A percentile compares a stretch with the other conserved stretches of the same genome.
Conservation (phyloP, 1,140 invertebrate genomes). For the Zaprionus vittiger region DNA sequence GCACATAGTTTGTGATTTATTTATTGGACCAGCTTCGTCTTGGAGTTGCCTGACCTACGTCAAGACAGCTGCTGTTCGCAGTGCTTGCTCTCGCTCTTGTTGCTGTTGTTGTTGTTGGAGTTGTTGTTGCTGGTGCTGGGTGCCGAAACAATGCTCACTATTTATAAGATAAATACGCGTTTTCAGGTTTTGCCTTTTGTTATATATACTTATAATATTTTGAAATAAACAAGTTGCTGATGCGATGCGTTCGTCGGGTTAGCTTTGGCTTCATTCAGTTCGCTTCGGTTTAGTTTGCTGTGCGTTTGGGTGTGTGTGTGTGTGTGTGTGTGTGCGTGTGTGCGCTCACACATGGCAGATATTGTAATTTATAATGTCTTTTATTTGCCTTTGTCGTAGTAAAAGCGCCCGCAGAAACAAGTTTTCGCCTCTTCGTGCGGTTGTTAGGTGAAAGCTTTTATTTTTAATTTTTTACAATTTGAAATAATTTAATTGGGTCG, state of each 20-base stretch:
- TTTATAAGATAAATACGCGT: conserved; percentile 77
- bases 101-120: conserved; percentile 17
- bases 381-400: conserved; percentile 53
- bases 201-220: conserved; percentile 72
- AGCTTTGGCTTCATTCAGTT: conserved; percentile 38
- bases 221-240: conserved; percentile 83
- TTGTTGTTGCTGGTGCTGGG: conserved; percentile 36
- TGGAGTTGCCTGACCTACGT: conserved; percentile 69
- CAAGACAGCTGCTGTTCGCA: conserved; percentile 42
- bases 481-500: conserved; percentile 66
- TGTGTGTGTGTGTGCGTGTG: conserved; percentile 11
- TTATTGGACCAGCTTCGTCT: conserved; percentile 28
- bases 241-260: conserved; percentile 58
- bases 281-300: conserved; percentile 27
- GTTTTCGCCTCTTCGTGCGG: conserved; percentile 51
- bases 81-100: conserved; percentile 32
- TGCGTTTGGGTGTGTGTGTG: neutral
- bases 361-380: conserved; percentile 78
- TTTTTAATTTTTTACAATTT: conserved; percentile 56
- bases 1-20: conserved; percentile 45
- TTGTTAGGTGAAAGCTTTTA: conserved; percentile 76
- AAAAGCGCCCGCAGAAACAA: conserved; percentile 57
- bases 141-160: conserved; percentile 80
- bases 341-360: conserved; percentile 38
- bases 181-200: conserved; percentile 61